phyloP scores from a whole-genome alignment of 2,113 vertebrate genomes.

The Ahaetulla prasina region DNA sequence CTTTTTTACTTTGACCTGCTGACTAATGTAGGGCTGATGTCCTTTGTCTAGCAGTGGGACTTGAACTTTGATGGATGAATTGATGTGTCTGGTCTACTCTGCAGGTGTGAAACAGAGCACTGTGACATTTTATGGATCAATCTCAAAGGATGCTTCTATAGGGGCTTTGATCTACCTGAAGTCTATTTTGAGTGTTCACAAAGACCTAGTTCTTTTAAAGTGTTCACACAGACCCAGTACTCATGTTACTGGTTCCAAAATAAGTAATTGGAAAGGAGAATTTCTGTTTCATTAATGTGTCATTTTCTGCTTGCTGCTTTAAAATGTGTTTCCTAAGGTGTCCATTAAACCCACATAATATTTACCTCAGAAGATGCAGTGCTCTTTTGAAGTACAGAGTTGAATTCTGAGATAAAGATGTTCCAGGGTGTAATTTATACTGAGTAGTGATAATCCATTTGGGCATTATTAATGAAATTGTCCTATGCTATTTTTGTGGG shows the following conservation, averaged over 20 bases:
- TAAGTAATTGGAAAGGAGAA: constrained; percentile 30
- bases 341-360: constrained; percentile 21
- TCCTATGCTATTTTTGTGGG: background rate
- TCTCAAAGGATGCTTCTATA: background rate
- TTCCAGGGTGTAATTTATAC: background rate
- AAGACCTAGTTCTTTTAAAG: background rate
- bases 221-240: background rate
- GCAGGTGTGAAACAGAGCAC: background rate
- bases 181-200: background rate
- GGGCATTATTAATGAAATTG: background rate
- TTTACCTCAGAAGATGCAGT: constrained; percentile 15
- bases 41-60: background rate
- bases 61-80: background rate
- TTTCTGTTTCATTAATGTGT: constrained; percentile 37
- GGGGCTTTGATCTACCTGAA: background rate
- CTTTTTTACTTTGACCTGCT: background rate
- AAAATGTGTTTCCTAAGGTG: constrained; percentile 36
- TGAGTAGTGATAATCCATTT: background rate
- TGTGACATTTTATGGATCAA: background rate
- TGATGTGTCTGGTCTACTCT: background rate
- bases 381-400: background rate
- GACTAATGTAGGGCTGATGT: background rate
- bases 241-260: constrained; percentile 44
- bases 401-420: background rate
- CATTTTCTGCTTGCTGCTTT: constrained; percentile 46